Conservation (phyloP, 2,888 invertebrate species). For the Rotaria macrura region DNA sequence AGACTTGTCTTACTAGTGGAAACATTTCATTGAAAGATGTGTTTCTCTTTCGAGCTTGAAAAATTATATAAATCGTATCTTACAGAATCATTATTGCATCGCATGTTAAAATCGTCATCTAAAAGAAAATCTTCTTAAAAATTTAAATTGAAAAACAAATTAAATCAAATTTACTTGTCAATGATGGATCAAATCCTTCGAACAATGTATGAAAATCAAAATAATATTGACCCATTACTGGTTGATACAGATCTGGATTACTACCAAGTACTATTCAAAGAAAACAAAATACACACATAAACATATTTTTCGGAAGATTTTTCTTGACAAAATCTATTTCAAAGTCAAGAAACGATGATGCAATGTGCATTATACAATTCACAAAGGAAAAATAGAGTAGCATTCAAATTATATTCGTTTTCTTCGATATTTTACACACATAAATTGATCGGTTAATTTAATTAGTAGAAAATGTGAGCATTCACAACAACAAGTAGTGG, state of each 20-base stretch:
- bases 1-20: too few species aligned
- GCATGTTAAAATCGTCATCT: background rate
- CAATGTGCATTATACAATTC: background rate
- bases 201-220: slow-evolving; percentile 58
- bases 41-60: too few species aligned
- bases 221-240: slow-evolving; percentile 70
- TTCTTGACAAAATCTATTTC: background rate
- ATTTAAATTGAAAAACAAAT: background rate
- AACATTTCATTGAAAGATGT: too few species aligned
- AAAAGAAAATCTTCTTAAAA: background rate
- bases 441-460: background rate
- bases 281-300: too few species aligned
- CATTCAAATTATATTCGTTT: background rate
- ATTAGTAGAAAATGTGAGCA: background rate
- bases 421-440: background rate
- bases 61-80: background rate
- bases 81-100: background rate
- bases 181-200: slow-evolving; percentile 64
- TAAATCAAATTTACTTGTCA: slow-evolving; percentile 37
- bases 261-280: slow-evolving; percentile 60
- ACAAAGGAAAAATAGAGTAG: background rate
- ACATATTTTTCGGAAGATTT: too few species aligned
- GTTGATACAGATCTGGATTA: slow-evolving; percentile 92
- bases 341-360: background rate
- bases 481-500: background rate